phyloP scores from a whole-genome alignment of 2,113 vertebrate species.

The Pterocles burchelli region DNA sequence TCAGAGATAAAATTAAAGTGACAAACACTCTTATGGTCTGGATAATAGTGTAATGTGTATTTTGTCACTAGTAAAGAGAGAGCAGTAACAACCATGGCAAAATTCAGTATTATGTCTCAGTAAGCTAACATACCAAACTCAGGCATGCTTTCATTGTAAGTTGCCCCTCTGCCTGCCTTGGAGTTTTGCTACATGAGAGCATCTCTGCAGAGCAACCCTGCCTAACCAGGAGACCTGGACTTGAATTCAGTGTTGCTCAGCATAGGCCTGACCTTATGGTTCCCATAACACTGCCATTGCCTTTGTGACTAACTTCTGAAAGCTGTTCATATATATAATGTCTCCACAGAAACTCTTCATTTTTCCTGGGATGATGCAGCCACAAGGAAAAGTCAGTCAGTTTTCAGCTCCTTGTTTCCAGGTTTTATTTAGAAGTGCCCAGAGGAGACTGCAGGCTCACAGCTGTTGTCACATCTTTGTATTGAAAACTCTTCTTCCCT shows the following conservation, averaged over 20 bases:
- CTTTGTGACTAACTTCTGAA: not conserved
- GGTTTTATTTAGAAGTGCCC: not conserved
- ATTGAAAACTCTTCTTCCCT: not conserved
- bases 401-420: not conserved
- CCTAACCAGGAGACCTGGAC: not conserved
- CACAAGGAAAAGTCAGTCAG: not conserved
- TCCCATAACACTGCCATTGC: not conserved
- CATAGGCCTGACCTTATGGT: not conserved
- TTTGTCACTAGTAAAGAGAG: not conserved
- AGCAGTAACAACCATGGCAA: not conserved
- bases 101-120: not conserved
- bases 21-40: not conserved
- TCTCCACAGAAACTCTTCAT: not conserved
- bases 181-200: not conserved
- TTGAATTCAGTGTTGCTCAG: not conserved
- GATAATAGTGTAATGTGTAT: not conserved
- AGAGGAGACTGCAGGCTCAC: not conserved
- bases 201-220: not conserved
- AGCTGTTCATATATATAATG: not conserved
- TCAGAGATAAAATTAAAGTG: not conserved
- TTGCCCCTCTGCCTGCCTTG: not conserved
- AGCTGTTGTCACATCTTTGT: not conserved
- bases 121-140: accelerated
- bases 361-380: not conserved
- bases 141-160: too few relatives aligned